These are phyloP conservation scores for Epirrita christyi DNA, from an alignment of 2,888 invertebrate genomes.

Conservation along the genomic window DNA sequence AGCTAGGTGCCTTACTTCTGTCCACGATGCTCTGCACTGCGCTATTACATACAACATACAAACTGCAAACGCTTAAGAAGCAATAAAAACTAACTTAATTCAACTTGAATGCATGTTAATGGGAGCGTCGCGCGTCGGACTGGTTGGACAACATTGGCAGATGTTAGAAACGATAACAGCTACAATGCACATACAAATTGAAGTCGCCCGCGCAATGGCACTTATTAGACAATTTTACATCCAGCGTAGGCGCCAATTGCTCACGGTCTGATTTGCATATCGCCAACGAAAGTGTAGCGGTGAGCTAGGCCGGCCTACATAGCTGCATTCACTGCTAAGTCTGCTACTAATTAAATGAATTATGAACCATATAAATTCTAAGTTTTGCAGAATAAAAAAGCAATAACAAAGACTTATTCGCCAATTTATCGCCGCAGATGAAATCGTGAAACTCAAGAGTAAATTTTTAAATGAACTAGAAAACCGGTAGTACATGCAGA, in stretches of 20 bases:
- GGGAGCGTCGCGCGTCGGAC: slow-evolving; percentile 33
- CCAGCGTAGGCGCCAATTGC: slow-evolving; percentile 54
- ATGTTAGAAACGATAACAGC: slow-evolving; percentile 23
- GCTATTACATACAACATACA: slow-evolving; percentile 68
- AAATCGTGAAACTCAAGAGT: slow-evolving; percentile 43
- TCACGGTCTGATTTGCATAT: slow-evolving; percentile 80
- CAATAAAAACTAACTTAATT: slow-evolving; percentile 36
- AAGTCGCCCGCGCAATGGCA: slow-evolving; percentile 51
- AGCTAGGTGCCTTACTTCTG: slow-evolving; percentile 81
- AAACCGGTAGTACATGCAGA: slow-evolving; percentile 58
- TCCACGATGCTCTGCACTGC: slow-evolving; percentile 64
- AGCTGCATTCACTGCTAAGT: slow-evolving; percentile 47
- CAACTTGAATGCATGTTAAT: slow-evolving; percentile 8
- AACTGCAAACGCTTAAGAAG: slow-evolving; percentile 45
- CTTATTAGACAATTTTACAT: slow-evolving; percentile 57
- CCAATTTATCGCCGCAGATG: slow-evolving; percentile 35
- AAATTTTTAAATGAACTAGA: slow-evolving; percentile 49
- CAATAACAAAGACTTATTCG: slow-evolving; percentile 28
- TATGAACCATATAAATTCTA: slow-evolving; percentile 36
- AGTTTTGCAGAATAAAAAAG: slow-evolving; percentile 32
- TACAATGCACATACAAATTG: slow-evolving; percentile 51
- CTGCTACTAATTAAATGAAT: slow-evolving; percentile 35
- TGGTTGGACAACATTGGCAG: slow-evolving; percentile 51
- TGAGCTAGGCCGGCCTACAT: slow-evolving; percentile 63
- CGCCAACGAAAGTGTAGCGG: slow-evolving; percentile 75